phyloP scores from a whole-genome alignment of 2,888 invertebrate species.

The Drosophila picticornis region DNA sequence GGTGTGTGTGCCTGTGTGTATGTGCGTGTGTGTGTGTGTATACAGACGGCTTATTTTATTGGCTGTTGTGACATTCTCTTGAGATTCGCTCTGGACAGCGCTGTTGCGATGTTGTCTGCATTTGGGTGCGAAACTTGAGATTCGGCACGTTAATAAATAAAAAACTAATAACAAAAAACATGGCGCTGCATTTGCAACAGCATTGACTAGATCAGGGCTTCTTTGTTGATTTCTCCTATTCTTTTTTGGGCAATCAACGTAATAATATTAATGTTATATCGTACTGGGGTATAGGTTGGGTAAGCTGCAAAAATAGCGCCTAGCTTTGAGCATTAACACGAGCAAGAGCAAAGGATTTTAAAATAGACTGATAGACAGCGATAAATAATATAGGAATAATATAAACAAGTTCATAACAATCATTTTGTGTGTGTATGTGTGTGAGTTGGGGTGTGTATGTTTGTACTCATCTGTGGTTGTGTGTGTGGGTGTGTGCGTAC shows the following conservation, averaged over 20 bases:
- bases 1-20: not conserved
- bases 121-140: constrained; percentile 68
- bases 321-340: constrained; percentile 57
- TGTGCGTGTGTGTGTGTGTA: constrained; percentile 22
- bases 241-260: constrained; percentile 41
- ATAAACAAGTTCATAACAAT: constrained; percentile 27
- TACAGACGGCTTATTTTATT: constrained; percentile 45
- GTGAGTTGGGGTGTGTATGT: constrained; percentile 10
- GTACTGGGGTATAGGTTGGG: constrained; percentile 10
- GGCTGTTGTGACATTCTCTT: constrained; percentile 68
- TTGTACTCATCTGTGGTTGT: constrained; percentile 5
- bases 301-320: constrained; percentile 43
- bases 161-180: constrained; percentile 76
- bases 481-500: constrained; percentile 10
- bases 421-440: constrained; percentile 16
- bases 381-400: constrained; percentile 14
- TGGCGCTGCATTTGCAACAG: constrained; percentile 63
- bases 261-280: constrained; percentile 14
- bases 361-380: constrained; percentile 11
- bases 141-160: constrained; percentile 72
- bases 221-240: constrained; percentile 1
- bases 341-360: constrained; percentile 39
- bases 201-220: constrained; percentile 66
- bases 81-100: constrained; percentile 62
- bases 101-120: constrained; percentile 49